Conservation (phyloP, 2,797 vertebrate species). For the Aldrovandia affinis region DNA sequence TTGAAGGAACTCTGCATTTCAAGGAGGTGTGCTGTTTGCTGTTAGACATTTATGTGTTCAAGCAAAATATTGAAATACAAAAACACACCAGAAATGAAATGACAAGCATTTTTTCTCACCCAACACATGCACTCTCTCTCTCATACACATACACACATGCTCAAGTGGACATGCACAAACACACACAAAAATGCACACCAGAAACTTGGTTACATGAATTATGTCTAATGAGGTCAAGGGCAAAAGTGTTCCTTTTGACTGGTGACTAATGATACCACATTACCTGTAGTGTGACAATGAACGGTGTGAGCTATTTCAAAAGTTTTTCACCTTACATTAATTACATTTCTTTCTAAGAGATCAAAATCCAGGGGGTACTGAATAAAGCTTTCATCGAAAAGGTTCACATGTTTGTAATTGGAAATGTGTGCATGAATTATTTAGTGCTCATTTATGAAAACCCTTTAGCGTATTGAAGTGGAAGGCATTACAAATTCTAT, state of each 20-base stretch:
- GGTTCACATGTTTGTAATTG: neutral
- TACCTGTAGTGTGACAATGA: neutral
- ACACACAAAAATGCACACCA: slow-evolving; percentile 2
- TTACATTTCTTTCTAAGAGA: neutral
- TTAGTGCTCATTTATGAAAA: neutral
- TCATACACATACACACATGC: neutral
- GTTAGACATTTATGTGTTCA: neutral
- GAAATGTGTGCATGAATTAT: slow-evolving; percentile 14
- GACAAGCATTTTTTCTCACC: neutral
- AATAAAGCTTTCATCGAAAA: neutral
- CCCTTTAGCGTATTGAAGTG: neutral
- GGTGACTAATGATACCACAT: neutral
- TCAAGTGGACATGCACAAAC: neutral
- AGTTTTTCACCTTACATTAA: neutral
- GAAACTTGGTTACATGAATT: neutral
- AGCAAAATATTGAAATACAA: neutral
- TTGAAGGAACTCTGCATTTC: neutral
- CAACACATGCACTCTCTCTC: neutral
- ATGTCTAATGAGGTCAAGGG: neutral
- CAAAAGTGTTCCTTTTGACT: neutral
- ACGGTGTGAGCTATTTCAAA: neutral
- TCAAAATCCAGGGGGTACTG: neutral
- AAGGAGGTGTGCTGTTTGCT: neutral
- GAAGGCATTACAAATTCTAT: neutral
- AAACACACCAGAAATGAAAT: neutral